These are phyloP conservation scores for Drosophila koepferae DNA, from an alignment of 2,888 invertebrate genomes.

Conservation along the genomic window DNA sequence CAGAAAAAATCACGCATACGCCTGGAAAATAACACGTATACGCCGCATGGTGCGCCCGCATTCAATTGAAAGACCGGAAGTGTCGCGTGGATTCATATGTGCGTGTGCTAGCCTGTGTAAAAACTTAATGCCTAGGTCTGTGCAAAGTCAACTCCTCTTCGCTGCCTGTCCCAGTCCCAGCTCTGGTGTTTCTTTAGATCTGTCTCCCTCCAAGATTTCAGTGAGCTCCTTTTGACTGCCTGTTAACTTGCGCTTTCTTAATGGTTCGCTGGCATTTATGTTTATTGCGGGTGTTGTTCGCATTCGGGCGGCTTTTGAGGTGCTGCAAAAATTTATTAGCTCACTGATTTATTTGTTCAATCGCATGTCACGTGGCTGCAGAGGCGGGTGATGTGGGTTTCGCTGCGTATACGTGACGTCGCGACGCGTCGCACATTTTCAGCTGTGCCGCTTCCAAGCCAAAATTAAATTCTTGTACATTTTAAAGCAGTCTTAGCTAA, in stretches of 20 bases:
- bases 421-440: neutral
- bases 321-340: constrained; percentile 63
- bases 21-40: constrained; percentile 50
- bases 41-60: constrained; percentile 34
- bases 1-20: constrained; percentile 7
- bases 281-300: constrained; percentile 12
- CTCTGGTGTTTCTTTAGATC: neutral
- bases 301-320: constrained; percentile 20
- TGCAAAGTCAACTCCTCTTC: neutral
- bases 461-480: neutral
- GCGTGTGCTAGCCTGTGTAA: neutral
- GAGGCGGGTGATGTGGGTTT: constrained; percentile 2
- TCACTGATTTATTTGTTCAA: constrained; percentile 67
- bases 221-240: constrained; percentile 3
- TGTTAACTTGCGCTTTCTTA: constrained; percentile 46
- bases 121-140: neutral
- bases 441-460: neutral
- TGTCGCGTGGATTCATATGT: constrained; percentile 8
- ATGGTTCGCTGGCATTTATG: constrained; percentile 63
- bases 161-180: no score
- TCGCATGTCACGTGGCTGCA: constrained; percentile 47
- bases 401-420: constrained; percentile 18
- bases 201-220: constrained; percentile 7
- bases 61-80: constrained; percentile 42
- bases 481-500: constrained; percentile 11